Evolutionary conservation across 2,888 invertebrate genomes (phyloP).

Genomic region (Agonopterix arenella): DNA sequence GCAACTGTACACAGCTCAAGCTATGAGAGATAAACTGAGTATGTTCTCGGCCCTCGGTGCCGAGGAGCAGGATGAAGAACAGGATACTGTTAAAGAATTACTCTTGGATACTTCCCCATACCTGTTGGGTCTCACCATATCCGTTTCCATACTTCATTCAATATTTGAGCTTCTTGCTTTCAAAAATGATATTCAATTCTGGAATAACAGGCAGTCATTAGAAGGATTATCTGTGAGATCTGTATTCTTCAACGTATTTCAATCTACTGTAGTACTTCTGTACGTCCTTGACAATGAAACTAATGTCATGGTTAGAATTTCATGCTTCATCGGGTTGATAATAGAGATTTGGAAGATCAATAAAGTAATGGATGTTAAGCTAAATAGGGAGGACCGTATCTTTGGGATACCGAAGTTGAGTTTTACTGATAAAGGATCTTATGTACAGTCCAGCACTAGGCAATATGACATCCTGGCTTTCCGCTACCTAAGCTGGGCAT

Average conservation of each 20-base stretch:
- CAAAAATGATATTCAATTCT: slow-evolving; percentile 99
- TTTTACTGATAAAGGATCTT: slow-evolving; percentile 97
- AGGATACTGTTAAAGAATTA: slow-evolving; percentile 94
- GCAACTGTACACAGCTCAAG: slow-evolving; percentile 98
- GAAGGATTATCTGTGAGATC: slow-evolving; percentile 98
- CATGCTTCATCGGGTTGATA: slow-evolving; percentile 94
- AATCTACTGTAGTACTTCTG: slow-evolving; percentile 94
- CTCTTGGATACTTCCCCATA: slow-evolving; percentile 98
- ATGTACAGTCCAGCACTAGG: slow-evolving; percentile 95
- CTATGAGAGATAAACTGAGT: slow-evolving; percentile 93
- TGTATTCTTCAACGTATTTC: slow-evolving; percentile 99
- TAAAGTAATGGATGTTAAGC: slow-evolving; percentile 89
- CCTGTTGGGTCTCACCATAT: slow-evolving; percentile 92
- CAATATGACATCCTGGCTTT: slow-evolving; percentile 97
- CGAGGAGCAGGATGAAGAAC: slow-evolving; percentile 91
- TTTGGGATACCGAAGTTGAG: slow-evolving; percentile 88
- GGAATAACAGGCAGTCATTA: slow-evolving; percentile 97
- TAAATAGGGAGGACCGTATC: slow-evolving; percentile 84
- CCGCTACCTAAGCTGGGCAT: slow-evolving; percentile 95
- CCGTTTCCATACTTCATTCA: slow-evolving; percentile 96
- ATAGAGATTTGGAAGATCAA: slow-evolving; percentile 99
- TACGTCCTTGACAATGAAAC: slow-evolving; percentile 99
- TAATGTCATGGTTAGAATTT: slow-evolving; percentile 95
- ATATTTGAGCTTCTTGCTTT: slow-evolving; percentile 99
- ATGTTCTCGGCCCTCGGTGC: slow-evolving; percentile 78